Evolutionary conservation across 2,888 invertebrate species (phyloP).

Genomic region (Apoda limacodes): DNA sequence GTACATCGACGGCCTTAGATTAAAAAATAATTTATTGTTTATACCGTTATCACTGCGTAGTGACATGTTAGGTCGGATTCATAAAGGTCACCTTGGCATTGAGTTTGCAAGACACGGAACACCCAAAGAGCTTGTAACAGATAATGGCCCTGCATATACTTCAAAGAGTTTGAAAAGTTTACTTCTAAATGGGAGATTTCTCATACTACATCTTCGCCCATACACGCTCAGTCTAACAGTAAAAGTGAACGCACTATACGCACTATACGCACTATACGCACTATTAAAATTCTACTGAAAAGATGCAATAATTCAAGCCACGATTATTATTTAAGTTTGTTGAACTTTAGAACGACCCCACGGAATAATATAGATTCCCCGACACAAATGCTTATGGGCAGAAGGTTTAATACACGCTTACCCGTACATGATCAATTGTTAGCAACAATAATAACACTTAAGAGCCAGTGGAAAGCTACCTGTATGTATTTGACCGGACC

Average conservation of each 20-base stretch:
- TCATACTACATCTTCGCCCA: constrained; percentile 8
- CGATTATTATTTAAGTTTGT: constrained; percentile 5
- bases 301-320: constrained; percentile 8
- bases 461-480: no score
- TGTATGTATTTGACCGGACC: no score
- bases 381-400: constrained; percentile 9
- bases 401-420: constrained; percentile 4
- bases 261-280: no score
- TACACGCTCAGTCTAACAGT: constrained; percentile 8
- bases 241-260: constrained; percentile 6
- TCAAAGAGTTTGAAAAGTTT: constrained; percentile 11
- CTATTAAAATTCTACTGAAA: constrained; percentile 8
- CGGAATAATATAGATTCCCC: constrained; percentile 8
- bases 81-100: constrained; percentile 25
- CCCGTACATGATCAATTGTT: constrained; percentile 1
- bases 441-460: constrained; percentile 2
- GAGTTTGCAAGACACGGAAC: constrained; percentile 16
- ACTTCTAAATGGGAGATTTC: constrained; percentile 7
- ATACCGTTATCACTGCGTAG: constrained; percentile 18
- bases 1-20: constrained; percentile 18
- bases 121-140: constrained; percentile 10
- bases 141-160: constrained; percentile 11
- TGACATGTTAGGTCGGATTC: constrained; percentile 20
- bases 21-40: constrained; percentile 18
- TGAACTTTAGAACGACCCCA: constrained; percentile 10